Base-by-base conservation (phyloP, 2,888 invertebrate genomes). In the Nomada lathburiana region DNA sequence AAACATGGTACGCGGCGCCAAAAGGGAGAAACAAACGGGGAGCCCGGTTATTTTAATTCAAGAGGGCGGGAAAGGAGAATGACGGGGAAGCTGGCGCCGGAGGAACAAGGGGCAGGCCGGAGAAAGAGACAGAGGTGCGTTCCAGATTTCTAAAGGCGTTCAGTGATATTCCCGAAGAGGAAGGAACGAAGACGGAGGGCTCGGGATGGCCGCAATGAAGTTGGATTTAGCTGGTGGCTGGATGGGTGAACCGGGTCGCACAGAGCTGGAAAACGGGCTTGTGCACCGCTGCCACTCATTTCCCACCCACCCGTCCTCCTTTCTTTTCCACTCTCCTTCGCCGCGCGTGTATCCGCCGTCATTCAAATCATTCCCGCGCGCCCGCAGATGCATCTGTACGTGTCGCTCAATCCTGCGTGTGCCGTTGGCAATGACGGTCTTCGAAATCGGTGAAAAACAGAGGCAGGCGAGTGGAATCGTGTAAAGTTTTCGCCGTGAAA, bases 191-290 rank as follows among this genome's bases (percentile, higher is more conserved):
- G 79, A 82, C 77, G 64, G 84, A 84, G 86, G 70, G 82, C 83
- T 86, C 81, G 81, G 86, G 88, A 90, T 89, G 84, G 88, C 84
- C 85, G 87, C 87, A 88, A 89, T 90, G 88, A 89, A 89, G 90
- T 90, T 90, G 90, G 89, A 90, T 90, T 88, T 88, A 86, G 89
- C 90, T 83, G 63, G 74, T 82, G 89, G 89, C 86, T 85, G 88
- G 81, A 86, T 87, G 86, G 86, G 89, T 80, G 86, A 89, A 89
- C 78, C 86, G 82, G 83, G 84, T 84, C 80, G 84, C 86, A 53
- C 67, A 26, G 75, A 83, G 84, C 69, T 80, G 80, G 77, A 81
- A 88, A 87, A 87, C 73, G 87, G 64, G 87, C 72, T 73, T 83
- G 86, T 88, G 83, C 81, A 84, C 80, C 77, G 72, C 80, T 64